Conservation (phyloP, 2,888 invertebrate species). For the Acanthosepion pharaonis region DNA sequence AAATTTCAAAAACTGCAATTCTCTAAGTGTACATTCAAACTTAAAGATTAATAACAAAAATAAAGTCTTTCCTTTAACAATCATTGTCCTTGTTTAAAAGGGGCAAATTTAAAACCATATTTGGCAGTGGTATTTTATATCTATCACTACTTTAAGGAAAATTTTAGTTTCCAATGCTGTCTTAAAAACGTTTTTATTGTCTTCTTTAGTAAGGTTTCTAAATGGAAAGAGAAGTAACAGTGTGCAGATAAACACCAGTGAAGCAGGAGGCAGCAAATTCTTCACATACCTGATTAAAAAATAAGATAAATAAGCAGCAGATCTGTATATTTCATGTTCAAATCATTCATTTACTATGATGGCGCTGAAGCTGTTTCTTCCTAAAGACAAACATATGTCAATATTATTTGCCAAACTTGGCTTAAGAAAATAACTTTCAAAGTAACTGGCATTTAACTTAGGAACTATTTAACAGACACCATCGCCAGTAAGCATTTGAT, state of each 20-base stretch:
- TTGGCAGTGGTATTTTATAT: not conserved
- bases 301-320: conserved; percentile 13
- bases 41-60: not conserved
- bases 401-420: not conserved
- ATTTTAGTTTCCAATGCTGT: not conserved
- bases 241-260: not conserved
- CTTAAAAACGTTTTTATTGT: not conserved
- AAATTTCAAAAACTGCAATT: not conserved
- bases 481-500: not conserved
- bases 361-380: conserved; percentile 18
- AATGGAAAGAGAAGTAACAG: not conserved
- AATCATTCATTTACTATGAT: conserved; percentile 33
- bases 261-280: conserved; percentile 33
- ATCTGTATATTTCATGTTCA: conserved; percentile 13
- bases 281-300: conserved; percentile 23
- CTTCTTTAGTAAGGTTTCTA: not conserved
- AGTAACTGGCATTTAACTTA: not conserved
- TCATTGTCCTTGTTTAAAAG: not conserved
- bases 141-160: not conserved
- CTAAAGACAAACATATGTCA: not conserved
- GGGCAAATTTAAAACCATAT: not conserved
- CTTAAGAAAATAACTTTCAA: not conserved
- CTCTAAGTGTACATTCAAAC: not conserved
- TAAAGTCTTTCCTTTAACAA: not conserved
- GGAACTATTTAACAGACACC: not conserved